A percentile compares a stretch with the other conserved stretches of the same genome.
Conservation (phyloP, 1,140 invertebrate genomes). For the Eupristina koningsbergeri region DNA sequence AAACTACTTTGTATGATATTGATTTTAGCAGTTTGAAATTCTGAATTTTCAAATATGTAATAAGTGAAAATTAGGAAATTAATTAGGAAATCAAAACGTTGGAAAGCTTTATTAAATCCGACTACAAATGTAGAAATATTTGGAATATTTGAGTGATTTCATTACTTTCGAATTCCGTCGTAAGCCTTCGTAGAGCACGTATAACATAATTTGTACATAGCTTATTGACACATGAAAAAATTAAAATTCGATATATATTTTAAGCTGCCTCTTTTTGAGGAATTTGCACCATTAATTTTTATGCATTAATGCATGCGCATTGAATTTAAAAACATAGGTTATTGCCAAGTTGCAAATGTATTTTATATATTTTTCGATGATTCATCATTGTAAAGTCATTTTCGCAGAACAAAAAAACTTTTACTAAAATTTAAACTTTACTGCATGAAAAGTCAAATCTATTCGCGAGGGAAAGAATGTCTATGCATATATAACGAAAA, state of each 20-base stretch:
- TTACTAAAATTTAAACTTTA: no score
- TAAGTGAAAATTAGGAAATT: not conserved
- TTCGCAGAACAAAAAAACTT: not conserved
- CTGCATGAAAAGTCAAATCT: not conserved
- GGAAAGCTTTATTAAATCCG: not conserved
- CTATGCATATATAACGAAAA: not conserved
- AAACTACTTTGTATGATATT: not conserved
- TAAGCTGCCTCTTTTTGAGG: not conserved
- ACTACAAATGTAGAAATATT: slow-evolving; percentile 3
- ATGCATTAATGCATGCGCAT: no score
- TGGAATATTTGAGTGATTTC: not conserved
- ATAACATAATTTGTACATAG: not conserved
- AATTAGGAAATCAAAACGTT: not conserved
- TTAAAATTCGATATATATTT: slow-evolving; percentile 1
- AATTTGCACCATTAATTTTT: no score
- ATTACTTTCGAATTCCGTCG: not conserved
- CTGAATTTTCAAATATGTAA: not conserved
- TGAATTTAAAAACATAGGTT: no score
- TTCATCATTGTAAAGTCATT: not conserved
- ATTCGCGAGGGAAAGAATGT: not conserved
- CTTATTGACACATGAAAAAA: not conserved
- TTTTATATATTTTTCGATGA: no score
- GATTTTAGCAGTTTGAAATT: not conserved
- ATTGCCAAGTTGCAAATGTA: no score
- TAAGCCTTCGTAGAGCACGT: not conserved